A percentile compares a stretch with the other conserved stretches of the same genome.
Evolutionary conservation across 2,113 vertebrate genomes (phyloP).

Genomic region (Machaerirhynchus nigripectus): DNA sequence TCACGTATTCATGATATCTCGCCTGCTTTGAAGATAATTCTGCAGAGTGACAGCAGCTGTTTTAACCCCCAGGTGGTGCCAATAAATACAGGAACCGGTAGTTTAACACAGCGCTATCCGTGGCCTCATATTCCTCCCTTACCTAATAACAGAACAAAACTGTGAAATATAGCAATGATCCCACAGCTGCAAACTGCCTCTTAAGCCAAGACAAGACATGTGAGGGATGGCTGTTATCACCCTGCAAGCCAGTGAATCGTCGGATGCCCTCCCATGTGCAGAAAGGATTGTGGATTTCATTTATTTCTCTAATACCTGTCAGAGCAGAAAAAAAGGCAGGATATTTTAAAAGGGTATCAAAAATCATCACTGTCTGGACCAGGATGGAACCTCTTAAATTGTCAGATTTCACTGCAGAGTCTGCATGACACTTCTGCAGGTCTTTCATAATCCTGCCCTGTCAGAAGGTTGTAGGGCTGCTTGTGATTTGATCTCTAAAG

Average conservation of each 20-base stretch:
- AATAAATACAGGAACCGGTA: background rate
- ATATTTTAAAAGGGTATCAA: background rate
- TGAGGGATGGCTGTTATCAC: background rate
- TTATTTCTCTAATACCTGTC: background rate
- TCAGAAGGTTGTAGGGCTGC: background rate
- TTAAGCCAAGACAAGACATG: constrained; percentile 8
- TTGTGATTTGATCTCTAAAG: background rate
- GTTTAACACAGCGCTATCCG: background rate
- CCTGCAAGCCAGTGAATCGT: background rate
- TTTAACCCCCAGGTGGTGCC: constrained; percentile 2
- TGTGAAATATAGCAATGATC: constrained; percentile 2
- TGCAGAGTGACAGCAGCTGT: background rate
- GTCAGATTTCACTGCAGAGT: background rate
- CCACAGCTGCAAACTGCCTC: constrained; percentile 19
- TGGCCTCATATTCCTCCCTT: background rate
- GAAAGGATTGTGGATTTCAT: background rate
- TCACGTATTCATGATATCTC: background rate
- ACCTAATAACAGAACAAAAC: constrained; percentile 18
- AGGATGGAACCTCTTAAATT: background rate
- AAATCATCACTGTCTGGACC: background rate
- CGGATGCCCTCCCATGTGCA: background rate
- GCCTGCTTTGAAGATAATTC: background rate
- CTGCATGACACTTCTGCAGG: background rate
- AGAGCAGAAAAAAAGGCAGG: background rate
- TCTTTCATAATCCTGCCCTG: background rate